Evolutionary conservation across 2,888 invertebrate species (phyloP).

Genomic region (Rotaria magnacalcarata): DNA sequence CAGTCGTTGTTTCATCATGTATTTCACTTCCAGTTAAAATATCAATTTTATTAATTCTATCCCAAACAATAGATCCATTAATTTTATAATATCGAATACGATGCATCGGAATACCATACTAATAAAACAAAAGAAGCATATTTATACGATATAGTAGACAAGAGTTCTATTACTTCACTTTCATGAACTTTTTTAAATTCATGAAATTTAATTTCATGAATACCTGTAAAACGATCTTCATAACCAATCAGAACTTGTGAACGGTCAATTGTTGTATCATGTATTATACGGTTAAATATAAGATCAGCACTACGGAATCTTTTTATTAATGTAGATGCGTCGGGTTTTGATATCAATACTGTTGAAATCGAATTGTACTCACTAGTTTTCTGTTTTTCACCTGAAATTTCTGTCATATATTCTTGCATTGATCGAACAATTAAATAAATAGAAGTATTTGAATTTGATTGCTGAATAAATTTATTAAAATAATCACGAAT

Average conservation of each 20-base stretch:
- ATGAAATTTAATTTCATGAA: slow-evolving; percentile 44
- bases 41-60: slow-evolving; percentile 38
- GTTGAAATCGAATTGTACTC: background rate
- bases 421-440: background rate
- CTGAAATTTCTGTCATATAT: background rate
- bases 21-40: slow-evolving; percentile 32
- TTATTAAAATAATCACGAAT: background rate
- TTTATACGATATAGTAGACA: background rate
- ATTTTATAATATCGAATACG: slow-evolving; percentile 44
- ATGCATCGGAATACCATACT: slow-evolving; percentile 38
- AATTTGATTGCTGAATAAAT: background rate
- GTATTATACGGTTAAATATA: slow-evolving; percentile 40
- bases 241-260: slow-evolving; percentile 40
- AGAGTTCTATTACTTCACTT: background rate
- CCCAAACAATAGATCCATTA: slow-evolving; percentile 41
- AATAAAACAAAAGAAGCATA: background rate
- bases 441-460: background rate
- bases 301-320: slow-evolving; percentile 42
- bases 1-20: background rate
- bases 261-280: slow-evolving; percentile 41
- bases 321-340: background rate
- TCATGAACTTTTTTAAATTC: slow-evolving; percentile 44
- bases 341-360: background rate
- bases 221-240: slow-evolving; percentile 41
- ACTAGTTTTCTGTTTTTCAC: background rate